Base-by-base conservation (phyloP, 1,140 invertebrate species). In the Vollenhovia emeryi region DNA sequence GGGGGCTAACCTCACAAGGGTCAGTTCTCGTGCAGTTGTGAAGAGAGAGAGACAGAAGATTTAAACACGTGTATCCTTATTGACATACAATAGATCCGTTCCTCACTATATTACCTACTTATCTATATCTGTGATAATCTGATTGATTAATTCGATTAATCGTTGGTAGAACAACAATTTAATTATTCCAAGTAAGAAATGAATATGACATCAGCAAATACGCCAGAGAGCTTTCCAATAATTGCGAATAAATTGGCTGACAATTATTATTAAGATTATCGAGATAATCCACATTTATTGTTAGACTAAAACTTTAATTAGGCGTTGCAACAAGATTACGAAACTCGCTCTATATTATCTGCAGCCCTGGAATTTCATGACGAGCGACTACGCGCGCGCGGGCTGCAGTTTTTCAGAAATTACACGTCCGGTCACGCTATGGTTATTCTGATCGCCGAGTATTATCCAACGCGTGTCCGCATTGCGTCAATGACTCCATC, bases 391-490 rank as follows among this genome's bases (percentile, higher is more conserved):
- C 11, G 36, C 50, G 43, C 62, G 33, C 64, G 30, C 62, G 71
- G 43, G 45, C 30, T 52, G 50, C 33, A 64, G 71, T 89, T 90
- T 89, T 89, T 87, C 80, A 82, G 66, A 90, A 90, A 90, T 90
- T 87, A 89, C 69, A 48, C 80, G 83, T 86, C 85, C 85, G 69
- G 84, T 89, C 88, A 89, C 88, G 88, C 87, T 84, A 89, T 71
- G 59, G 57, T 88, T 71, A 62, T 43, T 75, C 85, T 33, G 80
- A 84, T 87, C 83, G 60, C 36, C 59, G 68, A 80, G 66, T 84
- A 86, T 83, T 78, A 83, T 83, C 75, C 84, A 66, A 89, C 87
- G 64, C 74, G 75, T 89, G 86, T 87, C 86, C 83, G 86, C 64
- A 79, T 88, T 88, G 78, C 88, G 76, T 89, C 87, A 83, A 89